Conservation (phyloP, 2,888 invertebrate genomes). For the Lasioglossum vierecki region DNA sequence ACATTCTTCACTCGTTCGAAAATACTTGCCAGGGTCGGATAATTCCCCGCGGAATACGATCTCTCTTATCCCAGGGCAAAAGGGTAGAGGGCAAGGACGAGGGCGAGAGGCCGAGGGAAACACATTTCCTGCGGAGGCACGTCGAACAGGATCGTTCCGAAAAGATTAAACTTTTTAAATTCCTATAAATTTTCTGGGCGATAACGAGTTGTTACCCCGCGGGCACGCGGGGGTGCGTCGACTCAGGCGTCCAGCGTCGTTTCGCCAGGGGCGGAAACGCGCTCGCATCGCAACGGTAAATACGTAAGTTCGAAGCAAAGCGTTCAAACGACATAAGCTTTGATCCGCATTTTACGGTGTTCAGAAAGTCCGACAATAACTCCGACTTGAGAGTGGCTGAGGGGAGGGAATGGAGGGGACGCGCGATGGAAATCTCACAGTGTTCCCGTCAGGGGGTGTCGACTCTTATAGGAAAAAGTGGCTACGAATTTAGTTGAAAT, state of each 20-base stretch:
- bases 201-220: conserved; percentile 29
- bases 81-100: not conserved
- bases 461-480: too few relatives aligned
- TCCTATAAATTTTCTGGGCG: conserved; percentile 43
- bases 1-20: conserved; percentile 43
- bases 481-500: too few relatives aligned
- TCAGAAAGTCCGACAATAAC: conserved; percentile 16
- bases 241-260: not conserved
- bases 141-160: conserved; percentile 42
- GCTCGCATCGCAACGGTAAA: not conserved
- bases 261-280: not conserved
- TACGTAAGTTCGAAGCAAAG: not conserved
- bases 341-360: conserved; percentile 18
- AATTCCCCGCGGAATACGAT: conserved; percentile 38
- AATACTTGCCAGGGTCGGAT: conserved; percentile 39
- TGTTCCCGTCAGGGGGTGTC: not conserved
- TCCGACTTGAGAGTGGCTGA: not conserved
- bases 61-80: conserved; percentile 1
- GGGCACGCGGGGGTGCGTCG: too few relatives aligned
- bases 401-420: too few relatives aligned
- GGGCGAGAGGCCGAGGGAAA: not conserved
- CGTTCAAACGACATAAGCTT: conserved; percentile 14
- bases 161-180: conserved; percentile 53
- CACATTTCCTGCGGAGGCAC: conserved; percentile 24
- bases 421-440: conserved; percentile 23